Conservation (phyloP, 2,888 invertebrate species). For the Apoda limacodes region DNA sequence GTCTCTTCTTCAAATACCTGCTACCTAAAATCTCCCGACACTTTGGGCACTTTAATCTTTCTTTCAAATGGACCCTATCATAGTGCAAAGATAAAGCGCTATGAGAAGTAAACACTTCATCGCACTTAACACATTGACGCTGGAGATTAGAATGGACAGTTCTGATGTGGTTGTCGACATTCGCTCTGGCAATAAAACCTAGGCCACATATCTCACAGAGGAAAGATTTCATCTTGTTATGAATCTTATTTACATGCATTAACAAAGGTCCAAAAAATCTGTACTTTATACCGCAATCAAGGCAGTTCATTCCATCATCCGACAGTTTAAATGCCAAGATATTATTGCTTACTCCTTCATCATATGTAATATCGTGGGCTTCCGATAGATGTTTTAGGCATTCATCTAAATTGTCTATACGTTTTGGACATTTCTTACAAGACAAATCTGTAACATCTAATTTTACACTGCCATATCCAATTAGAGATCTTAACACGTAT, state of each 20-base stretch:
- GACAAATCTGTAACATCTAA: constrained; percentile 27
- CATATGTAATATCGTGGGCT: constrained; percentile 23
- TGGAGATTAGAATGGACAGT: constrained; percentile 21
- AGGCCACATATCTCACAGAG: constrained; percentile 31
- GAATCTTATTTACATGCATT: constrained; percentile 27
- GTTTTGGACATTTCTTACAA: constrained; percentile 25
- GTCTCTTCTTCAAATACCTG: constrained; percentile 7
- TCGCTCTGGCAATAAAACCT: constrained; percentile 21
- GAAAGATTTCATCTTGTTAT: constrained; percentile 21
- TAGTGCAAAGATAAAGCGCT: constrained; percentile 12
- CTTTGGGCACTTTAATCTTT: constrained; percentile 13
- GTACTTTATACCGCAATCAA: constrained; percentile 23
- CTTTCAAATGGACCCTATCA: constrained; percentile 11
- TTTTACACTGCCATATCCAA: constrained; percentile 26
- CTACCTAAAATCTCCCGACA: constrained; percentile 12
- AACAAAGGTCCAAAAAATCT: constrained; percentile 25
- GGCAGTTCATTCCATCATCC: constrained; percentile 26
- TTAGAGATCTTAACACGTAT: constrained; percentile 22
- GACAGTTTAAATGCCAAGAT: constrained; percentile 28
- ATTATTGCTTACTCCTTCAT: constrained; percentile 18
- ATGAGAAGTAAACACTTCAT: constrained; percentile 6
- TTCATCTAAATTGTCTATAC: constrained; percentile 21
- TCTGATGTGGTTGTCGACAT: constrained; percentile 25
- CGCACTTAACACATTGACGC: constrained; percentile 14
- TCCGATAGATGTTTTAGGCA: constrained; percentile 26